Evolutionary conservation across 2,797 vertebrate genomes (phyloP).

Genomic region (Coccyzus lansbergi): DNA sequence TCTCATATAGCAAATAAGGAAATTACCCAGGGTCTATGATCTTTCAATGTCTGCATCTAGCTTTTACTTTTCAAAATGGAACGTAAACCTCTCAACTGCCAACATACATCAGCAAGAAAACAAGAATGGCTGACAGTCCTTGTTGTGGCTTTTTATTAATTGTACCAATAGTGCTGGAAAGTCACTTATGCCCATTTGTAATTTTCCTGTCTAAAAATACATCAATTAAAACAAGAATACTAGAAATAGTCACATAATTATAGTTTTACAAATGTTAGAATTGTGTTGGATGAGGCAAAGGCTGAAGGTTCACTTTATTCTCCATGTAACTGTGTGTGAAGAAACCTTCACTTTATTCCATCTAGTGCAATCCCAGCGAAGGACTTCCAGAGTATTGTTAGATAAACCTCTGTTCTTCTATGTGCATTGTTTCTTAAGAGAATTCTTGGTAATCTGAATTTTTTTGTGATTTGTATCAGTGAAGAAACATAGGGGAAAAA

Average conservation of each 20-base stretch:
- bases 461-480: not conserved
- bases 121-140: not conserved
- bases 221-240: not conserved
- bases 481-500: not conserved
- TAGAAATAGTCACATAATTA: not conserved
- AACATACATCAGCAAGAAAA: not conserved
- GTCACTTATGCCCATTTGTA: not conserved
- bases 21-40: not conserved
- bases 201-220: not conserved
- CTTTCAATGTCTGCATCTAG: not conserved
- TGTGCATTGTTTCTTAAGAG: not conserved
- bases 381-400: not conserved
- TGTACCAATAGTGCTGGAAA: not conserved
- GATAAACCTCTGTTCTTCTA: not conserved
- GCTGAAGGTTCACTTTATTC: not conserved
- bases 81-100: not conserved
- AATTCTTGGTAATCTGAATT: not conserved
- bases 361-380: not conserved
- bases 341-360: not conserved
- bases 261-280: not conserved
- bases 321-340: not conserved
- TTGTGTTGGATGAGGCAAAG: not conserved
- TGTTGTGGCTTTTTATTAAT: not conserved
- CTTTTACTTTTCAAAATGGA: not conserved
- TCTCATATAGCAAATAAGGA: not conserved